phyloP scores from a whole-genome alignment of 2,113 vertebrate genomes.

The Python bivittatus region DNA sequence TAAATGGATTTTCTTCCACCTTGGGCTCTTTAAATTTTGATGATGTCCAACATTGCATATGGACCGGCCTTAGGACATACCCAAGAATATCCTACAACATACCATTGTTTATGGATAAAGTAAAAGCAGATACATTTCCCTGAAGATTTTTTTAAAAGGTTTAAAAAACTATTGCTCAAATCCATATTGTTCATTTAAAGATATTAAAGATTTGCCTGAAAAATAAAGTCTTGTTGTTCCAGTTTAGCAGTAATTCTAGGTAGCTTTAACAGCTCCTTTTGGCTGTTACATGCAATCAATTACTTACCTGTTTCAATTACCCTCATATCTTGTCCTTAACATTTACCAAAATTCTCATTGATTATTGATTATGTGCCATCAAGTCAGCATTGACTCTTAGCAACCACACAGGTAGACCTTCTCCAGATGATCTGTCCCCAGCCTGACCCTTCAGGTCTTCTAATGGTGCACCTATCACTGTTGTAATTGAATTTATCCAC shows the following conservation, averaged over 20 bases:
- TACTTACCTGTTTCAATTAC: conserved; percentile 57
- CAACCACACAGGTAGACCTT: no score
- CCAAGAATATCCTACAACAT: background rate
- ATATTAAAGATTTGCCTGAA: background rate
- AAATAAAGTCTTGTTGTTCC: background rate
- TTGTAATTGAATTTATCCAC: no score
- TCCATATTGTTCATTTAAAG: background rate
- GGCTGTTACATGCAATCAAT: background rate
- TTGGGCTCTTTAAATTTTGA: no score
- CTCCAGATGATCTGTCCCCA: no score
- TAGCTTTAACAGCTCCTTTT: conserved; percentile 19
- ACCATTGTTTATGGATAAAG: background rate
- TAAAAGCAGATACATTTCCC: background rate
- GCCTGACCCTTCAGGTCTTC: no score
- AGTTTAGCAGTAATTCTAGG: background rate
- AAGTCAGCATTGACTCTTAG: no score
- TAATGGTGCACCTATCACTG: no score
- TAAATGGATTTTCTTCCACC: no score
- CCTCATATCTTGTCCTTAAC: conserved; percentile 21
- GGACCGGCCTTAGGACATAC: background rate
- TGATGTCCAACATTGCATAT: background rate
- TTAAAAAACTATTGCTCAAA: background rate
- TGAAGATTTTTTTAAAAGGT: background rate
- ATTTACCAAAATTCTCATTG: background rate
- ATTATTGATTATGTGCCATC: no score